A percentile compares a stretch with the other conserved stretches of the same genome.
These are phyloP conservation scores for Lepilemur septentrionalis DNA, from an alignment of 2,797 vertebrate species.

Conservation along the genomic window DNA sequence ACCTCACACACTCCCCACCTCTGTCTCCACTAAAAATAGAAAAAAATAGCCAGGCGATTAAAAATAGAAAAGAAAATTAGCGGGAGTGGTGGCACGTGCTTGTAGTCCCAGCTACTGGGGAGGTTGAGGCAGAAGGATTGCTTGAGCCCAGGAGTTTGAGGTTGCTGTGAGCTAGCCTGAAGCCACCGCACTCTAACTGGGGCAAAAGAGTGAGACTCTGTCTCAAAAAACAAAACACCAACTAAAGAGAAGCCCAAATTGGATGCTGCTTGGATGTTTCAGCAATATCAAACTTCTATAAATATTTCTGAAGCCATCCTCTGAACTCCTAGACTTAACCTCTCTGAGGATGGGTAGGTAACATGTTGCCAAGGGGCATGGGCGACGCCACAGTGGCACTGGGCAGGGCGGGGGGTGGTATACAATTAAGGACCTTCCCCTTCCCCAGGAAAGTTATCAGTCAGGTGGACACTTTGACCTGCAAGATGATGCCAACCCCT, in stretches of 20 bases:
- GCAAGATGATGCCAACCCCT: background rate
- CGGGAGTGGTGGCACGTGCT: fast-evolving
- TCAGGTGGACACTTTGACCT: background rate
- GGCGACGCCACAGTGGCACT: fast-evolving
- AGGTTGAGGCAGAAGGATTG: no score
- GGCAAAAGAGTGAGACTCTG: no score
- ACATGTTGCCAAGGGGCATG: background rate
- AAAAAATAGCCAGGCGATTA: no score
- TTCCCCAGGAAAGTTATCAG: background rate
- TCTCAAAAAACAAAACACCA: background rate
- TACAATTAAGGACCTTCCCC: background rate
- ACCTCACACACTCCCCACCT: no score
- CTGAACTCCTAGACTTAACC: background rate
- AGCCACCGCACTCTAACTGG: no score
- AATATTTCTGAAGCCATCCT: background rate
- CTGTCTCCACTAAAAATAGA: no score
- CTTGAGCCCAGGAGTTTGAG: no score
- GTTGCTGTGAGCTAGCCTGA: no score
- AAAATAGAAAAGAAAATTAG: no score
- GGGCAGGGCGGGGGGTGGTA: fast-evolving
- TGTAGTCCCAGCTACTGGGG: no score
- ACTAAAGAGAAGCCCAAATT: background rate
- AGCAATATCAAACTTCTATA: background rate
- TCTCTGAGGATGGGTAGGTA: background rate
- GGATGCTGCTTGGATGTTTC: background rate